phyloP scores from a whole-genome alignment of 2,113 vertebrate species.

The Carassius gibelio region DNA sequence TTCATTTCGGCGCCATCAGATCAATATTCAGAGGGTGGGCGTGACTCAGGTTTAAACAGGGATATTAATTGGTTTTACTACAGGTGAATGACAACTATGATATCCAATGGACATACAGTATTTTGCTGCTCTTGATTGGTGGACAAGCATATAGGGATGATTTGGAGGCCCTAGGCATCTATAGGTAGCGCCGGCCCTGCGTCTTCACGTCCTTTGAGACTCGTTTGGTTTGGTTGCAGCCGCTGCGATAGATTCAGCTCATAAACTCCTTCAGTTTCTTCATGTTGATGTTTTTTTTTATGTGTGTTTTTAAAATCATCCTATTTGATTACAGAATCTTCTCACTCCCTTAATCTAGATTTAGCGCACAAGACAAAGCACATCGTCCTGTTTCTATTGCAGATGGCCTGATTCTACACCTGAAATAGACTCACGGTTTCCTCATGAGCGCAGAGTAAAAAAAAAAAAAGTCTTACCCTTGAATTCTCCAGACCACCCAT shows the following conservation, averaged over 20 bases:
- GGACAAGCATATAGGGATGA: too few relatives aligned
- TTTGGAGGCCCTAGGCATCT: too few relatives aligned
- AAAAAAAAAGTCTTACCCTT: conserved; percentile 60
- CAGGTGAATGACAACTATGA: too few relatives aligned
- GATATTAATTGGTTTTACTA: too few relatives aligned
- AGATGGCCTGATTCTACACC: conserved; percentile 17
- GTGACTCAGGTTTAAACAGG: neutral
- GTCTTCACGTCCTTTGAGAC: neutral
- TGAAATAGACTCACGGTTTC: conserved; percentile 17
- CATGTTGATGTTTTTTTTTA: neutral
- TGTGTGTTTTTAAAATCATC: neutral
- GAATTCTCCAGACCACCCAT: conserved; percentile 20
- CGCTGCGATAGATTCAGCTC: neutral
- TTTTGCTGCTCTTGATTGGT: too few relatives aligned
- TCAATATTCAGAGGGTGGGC: too few relatives aligned
- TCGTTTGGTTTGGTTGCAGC: neutral
- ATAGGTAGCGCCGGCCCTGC: too few relatives aligned
- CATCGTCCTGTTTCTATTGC: neutral
- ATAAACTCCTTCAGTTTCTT: neutral
- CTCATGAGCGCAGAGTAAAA: conserved; percentile 57
- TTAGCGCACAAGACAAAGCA: neutral
- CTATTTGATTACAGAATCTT: conserved; percentile 1
- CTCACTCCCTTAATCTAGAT: neutral
- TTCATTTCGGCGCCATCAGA: too few relatives aligned
- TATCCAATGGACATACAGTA: too few relatives aligned